Evolutionary conservation across 1,140 invertebrate genomes (phyloP).

Genomic region (Zophobas morio): DNA sequence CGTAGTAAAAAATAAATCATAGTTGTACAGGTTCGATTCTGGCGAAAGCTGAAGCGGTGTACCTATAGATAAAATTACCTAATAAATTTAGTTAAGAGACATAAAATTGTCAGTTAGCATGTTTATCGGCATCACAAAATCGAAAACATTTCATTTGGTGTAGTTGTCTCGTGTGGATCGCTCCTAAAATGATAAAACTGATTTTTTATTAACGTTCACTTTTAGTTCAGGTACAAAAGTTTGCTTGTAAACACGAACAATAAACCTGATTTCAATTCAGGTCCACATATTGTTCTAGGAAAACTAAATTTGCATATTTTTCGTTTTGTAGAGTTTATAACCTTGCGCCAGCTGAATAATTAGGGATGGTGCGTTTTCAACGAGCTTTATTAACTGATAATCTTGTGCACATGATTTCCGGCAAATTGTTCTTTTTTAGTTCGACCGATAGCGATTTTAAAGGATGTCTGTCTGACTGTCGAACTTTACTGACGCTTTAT

Average conservation of each 20-base stretch:
- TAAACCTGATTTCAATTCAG: not conserved
- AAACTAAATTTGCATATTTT: not conserved
- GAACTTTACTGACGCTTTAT: too few species aligned
- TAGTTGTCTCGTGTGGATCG: not conserved
- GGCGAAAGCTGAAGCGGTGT: not conserved
- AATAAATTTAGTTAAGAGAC: slow-evolving; percentile 5
- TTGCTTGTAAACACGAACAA: not conserved
- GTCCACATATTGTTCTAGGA: not conserved
- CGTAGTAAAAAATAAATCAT: not conserved
- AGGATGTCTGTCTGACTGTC: too few species aligned
- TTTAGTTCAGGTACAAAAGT: not conserved
- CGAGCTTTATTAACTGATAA: not conserved
- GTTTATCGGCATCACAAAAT: not conserved
- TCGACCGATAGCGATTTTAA: too few species aligned
- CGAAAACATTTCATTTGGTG: not conserved
- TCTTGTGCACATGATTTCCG: not conserved
- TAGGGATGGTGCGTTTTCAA: not conserved
- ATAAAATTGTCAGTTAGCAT: slow-evolving; percentile 17
- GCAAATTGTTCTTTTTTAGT: too few species aligned
- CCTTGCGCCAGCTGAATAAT: too few species aligned
- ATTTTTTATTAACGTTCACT: not conserved
- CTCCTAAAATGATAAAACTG: not conserved
- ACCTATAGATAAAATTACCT: slow-evolving; percentile 4
- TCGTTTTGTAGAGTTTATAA: not conserved
- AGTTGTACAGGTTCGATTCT: not conserved